Percentiles rank a stretch among this genome's conserved stretches.
phyloP scores from a whole-genome alignment of 1,140 invertebrate genomes.

The Hypothenemus hampei region DNA sequence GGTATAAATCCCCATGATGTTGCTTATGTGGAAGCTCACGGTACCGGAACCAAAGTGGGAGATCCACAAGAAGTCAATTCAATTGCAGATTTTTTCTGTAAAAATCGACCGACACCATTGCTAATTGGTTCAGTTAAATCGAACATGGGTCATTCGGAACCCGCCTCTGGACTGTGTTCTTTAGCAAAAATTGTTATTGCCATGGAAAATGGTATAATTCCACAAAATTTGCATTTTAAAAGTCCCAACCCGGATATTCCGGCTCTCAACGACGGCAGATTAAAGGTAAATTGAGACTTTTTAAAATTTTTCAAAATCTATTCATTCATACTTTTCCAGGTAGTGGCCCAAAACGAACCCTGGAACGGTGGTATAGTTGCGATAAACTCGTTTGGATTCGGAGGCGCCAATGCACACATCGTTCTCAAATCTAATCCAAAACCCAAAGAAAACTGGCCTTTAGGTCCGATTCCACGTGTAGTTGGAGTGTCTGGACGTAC shows the following conservation, averaged over 20 bases:
- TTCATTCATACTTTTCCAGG: slow-evolving; percentile 39
- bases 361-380: slow-evolving; percentile 84
- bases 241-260: slow-evolving; percentile 85
- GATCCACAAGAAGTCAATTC: slow-evolving; percentile 96
- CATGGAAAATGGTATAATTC: slow-evolving; percentile 83
- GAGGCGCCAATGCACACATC: slow-evolving; percentile 92
- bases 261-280: slow-evolving; percentile 75
- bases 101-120: slow-evolving; percentile 71
- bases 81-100: slow-evolving; percentile 88
- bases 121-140: slow-evolving; percentile 94
- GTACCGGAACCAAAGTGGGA: slow-evolving; percentile 90
- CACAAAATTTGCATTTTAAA: slow-evolving; percentile 85
- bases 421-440: slow-evolving; percentile 76
- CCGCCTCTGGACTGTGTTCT: slow-evolving; percentile 86
- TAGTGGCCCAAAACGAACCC: slow-evolving; percentile 71
- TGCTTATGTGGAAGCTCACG: slow-evolving; percentile 90
- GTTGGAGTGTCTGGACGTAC: slow-evolving; percentile 80
- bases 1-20: slow-evolving; percentile 77
- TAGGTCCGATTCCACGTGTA: slow-evolving; percentile 60
- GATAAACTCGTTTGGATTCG: slow-evolving; percentile 96
- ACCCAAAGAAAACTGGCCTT: slow-evolving; percentile 55
- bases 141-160: slow-evolving; percentile 97
- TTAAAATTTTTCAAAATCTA: background rate
- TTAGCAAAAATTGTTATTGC: slow-evolving; percentile 87
- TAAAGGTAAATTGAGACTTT: slow-evolving; percentile 51